These are phyloP conservation scores for Thecophora atra DNA, from an alignment of 2,888 invertebrate genomes.

Conservation along the genomic window DNA sequence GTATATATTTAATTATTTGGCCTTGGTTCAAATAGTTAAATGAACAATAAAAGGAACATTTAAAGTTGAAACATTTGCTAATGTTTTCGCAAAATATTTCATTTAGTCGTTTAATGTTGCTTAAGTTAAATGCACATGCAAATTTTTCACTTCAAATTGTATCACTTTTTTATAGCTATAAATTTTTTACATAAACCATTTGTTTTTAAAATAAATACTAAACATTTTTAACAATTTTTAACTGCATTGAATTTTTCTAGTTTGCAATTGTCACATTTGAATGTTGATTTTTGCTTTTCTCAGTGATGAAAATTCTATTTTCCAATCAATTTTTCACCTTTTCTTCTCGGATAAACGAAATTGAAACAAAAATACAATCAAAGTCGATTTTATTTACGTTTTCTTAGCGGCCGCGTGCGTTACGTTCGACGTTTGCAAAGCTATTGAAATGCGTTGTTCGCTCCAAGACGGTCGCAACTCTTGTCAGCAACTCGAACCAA, in stretches of 20 bases:
- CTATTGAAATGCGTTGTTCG: conserved; percentile 50
- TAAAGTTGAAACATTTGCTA: too few species aligned
- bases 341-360: conserved; percentile 32
- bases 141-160: not conserved
- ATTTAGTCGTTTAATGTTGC: too few species aligned
- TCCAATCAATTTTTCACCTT: too few species aligned
- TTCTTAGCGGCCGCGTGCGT: conserved; percentile 47
- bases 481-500: conserved; percentile 1
- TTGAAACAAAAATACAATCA: not conserved
- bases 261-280: conserved; percentile 21
- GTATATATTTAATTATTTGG: too few species aligned
- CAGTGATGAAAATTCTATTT: too few species aligned
- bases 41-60: too few species aligned
- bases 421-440: conserved; percentile 60
- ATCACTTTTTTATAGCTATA: conserved; percentile 5
- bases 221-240: too few species aligned
- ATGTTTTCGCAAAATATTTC: too few species aligned
- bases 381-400: not conserved
- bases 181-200: conserved; percentile 12
- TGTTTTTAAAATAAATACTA: conserved; percentile 19
- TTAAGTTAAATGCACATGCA: too few species aligned
- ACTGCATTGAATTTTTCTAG: too few species aligned
- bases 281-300: conserved; percentile 32
- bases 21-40: too few species aligned
- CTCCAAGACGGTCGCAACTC: not conserved